These are phyloP conservation scores for Cephus cinctus DNA, from an alignment of 1,140 invertebrate species.

Conservation along the genomic window DNA sequence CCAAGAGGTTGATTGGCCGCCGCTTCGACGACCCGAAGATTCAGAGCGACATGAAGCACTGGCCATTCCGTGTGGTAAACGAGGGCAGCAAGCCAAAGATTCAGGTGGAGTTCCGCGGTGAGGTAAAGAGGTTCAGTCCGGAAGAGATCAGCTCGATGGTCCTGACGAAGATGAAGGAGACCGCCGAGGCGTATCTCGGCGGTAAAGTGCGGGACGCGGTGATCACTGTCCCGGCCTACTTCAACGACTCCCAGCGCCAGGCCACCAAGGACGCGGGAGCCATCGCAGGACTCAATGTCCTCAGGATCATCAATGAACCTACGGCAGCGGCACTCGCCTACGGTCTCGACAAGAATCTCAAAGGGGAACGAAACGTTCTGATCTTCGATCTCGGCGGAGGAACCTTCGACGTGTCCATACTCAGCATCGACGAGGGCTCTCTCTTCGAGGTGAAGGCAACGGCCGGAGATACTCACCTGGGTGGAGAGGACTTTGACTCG, in stretches of 20 bases:
- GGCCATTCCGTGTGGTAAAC: slow-evolving; percentile 60
- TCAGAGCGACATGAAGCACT: slow-evolving; percentile 70
- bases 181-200: no score
- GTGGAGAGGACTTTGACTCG: no score
- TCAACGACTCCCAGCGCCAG: no score
- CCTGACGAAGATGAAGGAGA: no score
- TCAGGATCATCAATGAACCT: no score
- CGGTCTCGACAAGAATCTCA: slow-evolving; percentile 74
- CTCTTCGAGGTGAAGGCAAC: slow-evolving; percentile 69
- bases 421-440: slow-evolving; percentile 70
- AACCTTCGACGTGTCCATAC: slow-evolving; percentile 69
- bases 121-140: slow-evolving; percentile 69
- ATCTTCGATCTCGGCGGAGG: no score
- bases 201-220: slow-evolving; percentile 46
- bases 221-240: slow-evolving; percentile 62
- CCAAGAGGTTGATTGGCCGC: no score
- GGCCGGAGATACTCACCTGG: no score
- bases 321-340: slow-evolving; percentile 74
- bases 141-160: no score
- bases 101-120: slow-evolving; percentile 69
- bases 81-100: slow-evolving; percentile 81
- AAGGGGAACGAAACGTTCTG: slow-evolving; percentile 71
- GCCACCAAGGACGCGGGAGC: no score
- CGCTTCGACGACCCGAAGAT: slow-evolving; percentile 69
- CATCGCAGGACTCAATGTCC: no score